Base-by-base conservation (phyloP, 2,113 vertebrate genomes). In the Paramormyrops kingsleyae region DNA sequence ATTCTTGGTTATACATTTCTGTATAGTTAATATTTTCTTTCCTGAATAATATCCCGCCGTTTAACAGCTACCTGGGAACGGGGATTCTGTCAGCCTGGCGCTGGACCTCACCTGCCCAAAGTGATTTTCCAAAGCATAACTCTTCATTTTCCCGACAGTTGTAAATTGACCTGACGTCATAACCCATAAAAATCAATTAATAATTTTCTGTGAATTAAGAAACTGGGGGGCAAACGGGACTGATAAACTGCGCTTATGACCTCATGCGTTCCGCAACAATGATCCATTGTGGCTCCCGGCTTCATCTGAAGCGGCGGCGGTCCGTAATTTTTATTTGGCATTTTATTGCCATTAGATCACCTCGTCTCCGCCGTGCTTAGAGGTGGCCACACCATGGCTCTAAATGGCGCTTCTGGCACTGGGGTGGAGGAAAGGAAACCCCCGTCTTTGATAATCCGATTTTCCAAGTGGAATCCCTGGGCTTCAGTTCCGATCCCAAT, bases 301-400 rank as follows among this genome's bases (percentile, higher is more conserved):
- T 94, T 94, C 91, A 92, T 93, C 90, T 94, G 94, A 92, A 94
- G 92, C 94, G 92, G 93, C 93, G 92, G 94, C 92, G 89, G 91
- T 93, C 94, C 94, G 94, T 95, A 94, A 94, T 93, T 95, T 90
- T 96, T 94, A 96, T 96, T 95, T 95, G 94, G 92, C 95, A 95
- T 96, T 96, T 96, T 95, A 96, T 95, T 91, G 93, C 95, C 85
- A 94, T 96, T 96, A 96, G 95, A 95, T 97, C 96, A 97, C 95
- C 94, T 91, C 91, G 90, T 91, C 91, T 93, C 92, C 93, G 92
- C 93, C 93, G 92, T 93, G 92, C 92, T 94, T 92, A 92, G 93
- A 93, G 94, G 94, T 94, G 95, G 94, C 92, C 92, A 90, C 91
- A 93, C 47, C 91, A 91, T 59, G 24, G 47, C 35, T 87, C 83